Percentiles rank a stretch among this genome's conserved stretches.
phyloP scores from a whole-genome alignment of 1,140 invertebrate species.

The Portunus trituberculatus region DNA sequence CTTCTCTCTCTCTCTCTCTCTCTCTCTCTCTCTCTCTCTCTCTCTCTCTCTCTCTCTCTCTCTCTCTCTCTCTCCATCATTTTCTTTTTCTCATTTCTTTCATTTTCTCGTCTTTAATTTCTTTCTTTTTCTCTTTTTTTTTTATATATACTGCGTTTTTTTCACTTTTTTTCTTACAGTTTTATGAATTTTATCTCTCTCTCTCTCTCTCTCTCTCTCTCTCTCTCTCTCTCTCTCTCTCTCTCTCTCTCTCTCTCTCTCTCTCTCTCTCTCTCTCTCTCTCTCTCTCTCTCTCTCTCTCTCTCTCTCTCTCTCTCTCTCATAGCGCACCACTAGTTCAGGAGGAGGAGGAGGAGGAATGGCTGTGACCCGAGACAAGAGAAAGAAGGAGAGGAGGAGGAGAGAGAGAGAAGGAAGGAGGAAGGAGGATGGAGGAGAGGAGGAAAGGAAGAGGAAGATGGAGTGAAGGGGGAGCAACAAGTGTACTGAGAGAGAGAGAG shows the following conservation, averaged over 20 bases:
- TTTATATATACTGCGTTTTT: not conserved
- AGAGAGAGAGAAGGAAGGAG: not conserved
- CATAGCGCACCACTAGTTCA: not conserved
- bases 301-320: not conserved
- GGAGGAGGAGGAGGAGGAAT: constrained; percentile 7
- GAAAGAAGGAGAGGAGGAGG: not conserved
- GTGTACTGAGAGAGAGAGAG: too few relatives aligned
- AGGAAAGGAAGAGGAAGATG: not conserved
- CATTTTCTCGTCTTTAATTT: too few relatives aligned
- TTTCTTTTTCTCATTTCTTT: not conserved
- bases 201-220: not conserved
- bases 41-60: not conserved
- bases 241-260: constrained; percentile 20
- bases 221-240: constrained; percentile 1
- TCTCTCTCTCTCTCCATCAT: not conserved
- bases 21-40: not conserved
- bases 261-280: constrained; percentile 20
- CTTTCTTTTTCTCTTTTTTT: too few relatives aligned
- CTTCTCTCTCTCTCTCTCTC: not conserved
- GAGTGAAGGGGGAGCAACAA: not conserved
- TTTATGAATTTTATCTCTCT: not conserved
- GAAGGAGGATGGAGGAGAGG: not conserved
- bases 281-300: constrained; percentile 20
- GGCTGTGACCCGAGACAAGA: constrained; percentile 8
- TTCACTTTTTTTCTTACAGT: not conserved